Conservation (phyloP, 1,140 invertebrate genomes). For the Chrysoperla carnea region DNA sequence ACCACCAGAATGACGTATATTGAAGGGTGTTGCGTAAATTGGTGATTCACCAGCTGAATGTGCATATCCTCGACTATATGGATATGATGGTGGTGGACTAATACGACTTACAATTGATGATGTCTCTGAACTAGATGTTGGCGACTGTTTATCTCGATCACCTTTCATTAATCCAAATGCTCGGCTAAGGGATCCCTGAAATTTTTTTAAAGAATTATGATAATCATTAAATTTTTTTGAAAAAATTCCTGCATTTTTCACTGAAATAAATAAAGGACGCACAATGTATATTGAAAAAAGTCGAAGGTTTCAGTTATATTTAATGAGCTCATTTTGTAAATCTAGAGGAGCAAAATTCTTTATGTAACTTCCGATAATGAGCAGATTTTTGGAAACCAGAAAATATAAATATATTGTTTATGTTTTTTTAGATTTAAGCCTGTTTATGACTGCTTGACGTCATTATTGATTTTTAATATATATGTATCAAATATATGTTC, state of each 20-base stretch:
- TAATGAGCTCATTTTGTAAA: too few species aligned
- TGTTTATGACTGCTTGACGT: too few species aligned
- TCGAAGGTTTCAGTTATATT: too few species aligned
- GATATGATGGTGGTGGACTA: conserved; percentile 23
- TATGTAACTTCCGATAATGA: too few species aligned
- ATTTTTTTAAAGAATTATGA: conserved; percentile 23
- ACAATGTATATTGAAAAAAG: too few species aligned
- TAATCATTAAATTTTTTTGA: conserved; percentile 22
- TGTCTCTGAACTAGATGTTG: conserved; percentile 34
- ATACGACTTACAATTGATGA: conserved; percentile 27
- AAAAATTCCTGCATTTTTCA: conserved; percentile 17
- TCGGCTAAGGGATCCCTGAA: conserved; percentile 46
- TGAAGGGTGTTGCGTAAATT: conserved; percentile 15
- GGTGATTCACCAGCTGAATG: conserved; percentile 11
- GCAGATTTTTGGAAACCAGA: too few species aligned
- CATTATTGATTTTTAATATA: too few species aligned
- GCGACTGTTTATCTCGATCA: conserved; percentile 26
- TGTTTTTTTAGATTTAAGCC: too few species aligned
- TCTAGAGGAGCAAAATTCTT: too few species aligned
- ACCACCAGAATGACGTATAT: conserved; percentile 1
- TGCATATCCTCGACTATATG: conserved; percentile 7
- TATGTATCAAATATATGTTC: too few species aligned
- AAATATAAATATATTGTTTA: too few species aligned
- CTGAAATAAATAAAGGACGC: too few species aligned
- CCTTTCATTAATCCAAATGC: conserved; percentile 40